Conservation (phyloP, 2,888 invertebrate genomes). For the Idaea biselata region DNA sequence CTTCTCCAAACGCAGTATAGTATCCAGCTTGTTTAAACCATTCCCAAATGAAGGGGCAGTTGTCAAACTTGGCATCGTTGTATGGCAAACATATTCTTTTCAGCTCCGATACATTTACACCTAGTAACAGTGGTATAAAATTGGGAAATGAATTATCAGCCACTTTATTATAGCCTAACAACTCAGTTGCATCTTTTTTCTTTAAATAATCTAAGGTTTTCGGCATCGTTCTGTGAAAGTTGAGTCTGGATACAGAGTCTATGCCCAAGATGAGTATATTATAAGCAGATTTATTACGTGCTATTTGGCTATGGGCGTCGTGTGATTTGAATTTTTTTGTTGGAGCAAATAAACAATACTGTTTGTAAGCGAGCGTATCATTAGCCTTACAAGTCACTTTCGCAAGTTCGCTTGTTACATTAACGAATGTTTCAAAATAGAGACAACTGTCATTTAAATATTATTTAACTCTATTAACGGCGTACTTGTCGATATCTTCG, state of each 20-base stretch:
- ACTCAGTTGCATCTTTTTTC: constrained; percentile 84
- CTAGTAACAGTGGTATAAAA: constrained; percentile 90
- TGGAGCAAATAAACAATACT: constrained; percentile 83
- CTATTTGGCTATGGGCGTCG: constrained; percentile 11
- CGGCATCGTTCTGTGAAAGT: constrained; percentile 92
- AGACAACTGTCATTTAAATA: constrained; percentile 53
- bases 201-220: constrained; percentile 83
- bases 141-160: constrained; percentile 97
- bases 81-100: constrained; percentile 82
- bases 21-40: constrained; percentile 86
- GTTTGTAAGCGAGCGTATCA: constrained; percentile 74
- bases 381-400: constrained; percentile 78
- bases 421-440: constrained; percentile 54
- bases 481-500: constrained; percentile 18
- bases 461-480: constrained; percentile 63
- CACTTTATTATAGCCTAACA: constrained; percentile 95
- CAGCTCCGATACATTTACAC: constrained; percentile 84
- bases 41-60: constrained; percentile 93
- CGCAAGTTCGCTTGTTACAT: constrained; percentile 81
- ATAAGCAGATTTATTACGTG: constrained; percentile 45
- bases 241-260: constrained; percentile 92
- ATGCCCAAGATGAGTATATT: constrained; percentile 91
- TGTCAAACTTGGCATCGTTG: constrained; percentile 83
- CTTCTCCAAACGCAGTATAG: constrained; percentile 91
- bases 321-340: constrained; percentile 39